These are phyloP conservation scores for Aurelia sp. DNA, from an alignment of 30 jellyfish, hydroid and myxozoan genomes.

Conservation along the genomic window DNA sequence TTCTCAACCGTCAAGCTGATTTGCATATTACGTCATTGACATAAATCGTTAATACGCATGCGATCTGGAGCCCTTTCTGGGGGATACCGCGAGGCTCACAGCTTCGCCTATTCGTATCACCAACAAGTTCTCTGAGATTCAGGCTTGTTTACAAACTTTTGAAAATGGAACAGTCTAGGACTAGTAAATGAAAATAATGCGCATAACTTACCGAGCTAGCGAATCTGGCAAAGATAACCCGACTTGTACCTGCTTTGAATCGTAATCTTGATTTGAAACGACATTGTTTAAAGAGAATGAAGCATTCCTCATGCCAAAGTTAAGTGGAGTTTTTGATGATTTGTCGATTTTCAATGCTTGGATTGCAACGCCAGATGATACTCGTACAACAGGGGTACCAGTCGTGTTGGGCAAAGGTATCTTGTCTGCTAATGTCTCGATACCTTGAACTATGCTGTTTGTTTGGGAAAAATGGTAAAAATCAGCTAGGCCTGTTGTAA, in stretches of 20 bases:
- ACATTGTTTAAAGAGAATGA: slow-evolving; percentile 6
- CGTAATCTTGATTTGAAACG: slow-evolving; percentile 34
- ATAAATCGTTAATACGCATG: too few species aligned
- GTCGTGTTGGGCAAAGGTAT: slow-evolving; percentile 52
- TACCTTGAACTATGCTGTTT: slow-evolving; percentile 56
- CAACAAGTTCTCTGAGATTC: too few species aligned
- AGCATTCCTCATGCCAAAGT: slow-evolving; percentile 31
- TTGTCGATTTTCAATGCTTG: slow-evolving; percentile 65
- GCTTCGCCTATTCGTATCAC: too few species aligned
- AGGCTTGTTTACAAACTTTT: too few species aligned
- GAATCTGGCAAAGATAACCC: slow-evolving; percentile 55
- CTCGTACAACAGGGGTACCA: slow-evolving; percentile 56
- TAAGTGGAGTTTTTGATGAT: background rate
- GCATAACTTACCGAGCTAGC: slow-evolving; percentile 9
- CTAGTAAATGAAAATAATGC: too few species aligned
- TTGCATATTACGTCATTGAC: too few species aligned
- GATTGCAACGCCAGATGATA: slow-evolving; percentile 59
- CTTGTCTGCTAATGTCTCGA: slow-evolving; percentile 54
- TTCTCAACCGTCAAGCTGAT: too few species aligned
- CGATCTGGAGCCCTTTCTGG: too few species aligned
- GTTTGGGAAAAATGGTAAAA: too few species aligned
- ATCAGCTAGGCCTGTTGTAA: too few species aligned
- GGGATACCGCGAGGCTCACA: too few species aligned
- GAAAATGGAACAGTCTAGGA: too few species aligned
- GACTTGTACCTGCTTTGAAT: slow-evolving; percentile 25